phyloP scores from a whole-genome alignment of 2,113 vertebrate species.

The Rhinichthys klamathensis region DNA sequence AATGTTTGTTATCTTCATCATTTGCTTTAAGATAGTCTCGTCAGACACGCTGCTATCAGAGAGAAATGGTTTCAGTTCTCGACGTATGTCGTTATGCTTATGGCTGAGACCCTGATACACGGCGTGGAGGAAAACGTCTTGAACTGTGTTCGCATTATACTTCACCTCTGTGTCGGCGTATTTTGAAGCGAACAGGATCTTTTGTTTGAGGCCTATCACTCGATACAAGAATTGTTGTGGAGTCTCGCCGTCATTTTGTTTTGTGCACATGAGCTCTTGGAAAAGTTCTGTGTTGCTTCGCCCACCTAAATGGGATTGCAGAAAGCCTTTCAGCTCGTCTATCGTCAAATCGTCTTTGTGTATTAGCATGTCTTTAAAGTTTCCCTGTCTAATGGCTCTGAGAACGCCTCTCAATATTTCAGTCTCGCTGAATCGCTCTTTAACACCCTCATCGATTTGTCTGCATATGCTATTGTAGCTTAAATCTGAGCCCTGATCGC shows the following conservation, averaged over 20 bases:
- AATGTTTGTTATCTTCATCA: too few species aligned
- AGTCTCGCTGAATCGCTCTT: too few species aligned
- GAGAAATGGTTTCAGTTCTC: conserved; percentile 6
- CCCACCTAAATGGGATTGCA: conserved; percentile 33
- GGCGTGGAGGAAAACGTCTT: conserved; percentile 37
- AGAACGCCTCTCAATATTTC: too few species aligned
- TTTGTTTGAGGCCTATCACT: conserved; percentile 32
- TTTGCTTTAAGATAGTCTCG: too few species aligned
- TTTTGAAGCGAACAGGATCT: too few species aligned
- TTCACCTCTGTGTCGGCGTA: conserved; percentile 18
- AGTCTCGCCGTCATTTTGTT: conserved; percentile 30
- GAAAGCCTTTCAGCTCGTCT: neutral
- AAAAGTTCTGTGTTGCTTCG: conserved; percentile 32
- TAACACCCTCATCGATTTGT: too few species aligned
- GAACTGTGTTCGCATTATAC: conserved; percentile 29
- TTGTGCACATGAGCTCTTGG: conserved; percentile 46
- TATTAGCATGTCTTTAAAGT: too few species aligned
- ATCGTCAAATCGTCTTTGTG: neutral
- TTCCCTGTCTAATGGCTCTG: too few species aligned
- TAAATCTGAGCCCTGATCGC: too few species aligned
- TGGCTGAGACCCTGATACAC: conserved; percentile 17
- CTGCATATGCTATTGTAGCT: too few species aligned
- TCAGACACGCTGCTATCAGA: neutral
- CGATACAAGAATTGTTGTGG: conserved; percentile 37
- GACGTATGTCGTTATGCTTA: neutral